phyloP scores from a whole-genome alignment of 2,113 vertebrate genomes.

The Hippocampus guttulatus region DNA sequence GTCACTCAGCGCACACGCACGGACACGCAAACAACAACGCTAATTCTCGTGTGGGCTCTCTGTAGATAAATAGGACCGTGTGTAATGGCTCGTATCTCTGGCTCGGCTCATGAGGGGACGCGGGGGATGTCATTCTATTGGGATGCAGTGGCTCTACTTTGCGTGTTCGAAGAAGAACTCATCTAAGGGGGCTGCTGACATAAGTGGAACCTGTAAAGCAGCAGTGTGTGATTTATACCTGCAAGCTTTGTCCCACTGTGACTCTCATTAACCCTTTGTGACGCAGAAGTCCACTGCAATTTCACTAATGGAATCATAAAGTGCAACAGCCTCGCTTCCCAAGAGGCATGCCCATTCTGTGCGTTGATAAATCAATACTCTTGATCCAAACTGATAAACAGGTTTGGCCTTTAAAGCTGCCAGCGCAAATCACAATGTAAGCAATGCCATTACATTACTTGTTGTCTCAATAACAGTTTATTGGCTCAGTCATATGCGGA shows the following conservation, averaged over 20 bases:
- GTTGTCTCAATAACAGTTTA: background rate
- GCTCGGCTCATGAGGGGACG: conserved; percentile 49
- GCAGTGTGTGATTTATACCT: conserved; percentile 45
- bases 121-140: conserved; percentile 31
- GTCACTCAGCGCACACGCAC: conserved; percentile 15
- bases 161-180: conserved; percentile 45
- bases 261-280: conserved; percentile 54
- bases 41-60: conserved; percentile 50
- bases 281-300: conserved; percentile 18
- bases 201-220: conserved; percentile 29
- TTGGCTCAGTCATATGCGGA: background rate
- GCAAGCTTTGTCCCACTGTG: conserved; percentile 26
- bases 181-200: conserved; percentile 20
- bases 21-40: background rate
- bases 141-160: conserved; percentile 30
- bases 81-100: conserved; percentile 60
- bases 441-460: background rate
- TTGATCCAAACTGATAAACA: conserved; percentile 3
- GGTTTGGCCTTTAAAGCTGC: conserved; percentile 6
- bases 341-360: background rate
- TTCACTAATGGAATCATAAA: conserved; percentile 21
- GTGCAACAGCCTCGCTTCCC: conserved; percentile 15
- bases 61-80: conserved; percentile 52
- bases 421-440: conserved; percentile 3
- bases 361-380: conserved; percentile 31